A percentile compares a stretch with the other conserved stretches of the same genome.
Evolutionary conservation across 1,140 invertebrate genomes (phyloP).

Genomic region (Magallana gigas): DNA sequence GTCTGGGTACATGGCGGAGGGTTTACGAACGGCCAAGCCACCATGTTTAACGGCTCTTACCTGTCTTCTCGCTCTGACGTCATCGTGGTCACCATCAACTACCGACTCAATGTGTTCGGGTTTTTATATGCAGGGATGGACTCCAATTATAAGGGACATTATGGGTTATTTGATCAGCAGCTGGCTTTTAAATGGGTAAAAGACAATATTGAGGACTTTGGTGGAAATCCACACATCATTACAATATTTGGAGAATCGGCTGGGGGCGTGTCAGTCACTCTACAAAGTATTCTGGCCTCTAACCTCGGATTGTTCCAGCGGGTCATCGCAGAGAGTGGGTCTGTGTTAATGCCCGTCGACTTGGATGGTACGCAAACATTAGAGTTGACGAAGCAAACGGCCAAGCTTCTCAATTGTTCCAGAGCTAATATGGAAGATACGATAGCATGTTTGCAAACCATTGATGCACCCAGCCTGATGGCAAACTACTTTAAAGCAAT

Average conservation of each 20-base stretch:
- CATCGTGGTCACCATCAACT: constrained; percentile 87
- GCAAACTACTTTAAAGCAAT: neutral
- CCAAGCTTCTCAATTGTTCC: constrained; percentile 35
- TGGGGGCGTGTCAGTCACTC: constrained; percentile 45
- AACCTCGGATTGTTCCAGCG: constrained; percentile 51
- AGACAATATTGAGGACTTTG: constrained; percentile 85
- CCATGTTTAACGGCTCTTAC: constrained; percentile 90
- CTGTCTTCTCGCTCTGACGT: constrained; percentile 88
- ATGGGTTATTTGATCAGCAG: constrained; percentile 94
- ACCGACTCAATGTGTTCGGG: constrained; percentile 91
- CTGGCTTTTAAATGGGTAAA: constrained; percentile 87
- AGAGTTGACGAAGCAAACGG: constrained; percentile 14
- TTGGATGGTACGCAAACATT: neutral
- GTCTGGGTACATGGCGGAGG: constrained; percentile 97
- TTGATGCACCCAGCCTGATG: constrained; percentile 10
- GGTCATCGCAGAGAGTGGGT: constrained; percentile 52
- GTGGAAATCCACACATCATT: constrained; percentile 85
- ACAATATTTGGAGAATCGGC: constrained; percentile 81
- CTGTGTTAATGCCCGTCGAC: constrained; percentile 13
- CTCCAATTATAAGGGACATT: constrained; percentile 92
- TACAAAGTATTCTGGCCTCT: constrained; percentile 34
- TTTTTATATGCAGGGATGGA: constrained; percentile 94
- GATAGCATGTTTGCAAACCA: constrained; percentile 39
- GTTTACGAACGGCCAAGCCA: constrained; percentile 92
- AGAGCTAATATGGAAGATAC: neutral